Conservation (phyloP, 2,888 invertebrate species). For the Exocentrus adspersus region DNA sequence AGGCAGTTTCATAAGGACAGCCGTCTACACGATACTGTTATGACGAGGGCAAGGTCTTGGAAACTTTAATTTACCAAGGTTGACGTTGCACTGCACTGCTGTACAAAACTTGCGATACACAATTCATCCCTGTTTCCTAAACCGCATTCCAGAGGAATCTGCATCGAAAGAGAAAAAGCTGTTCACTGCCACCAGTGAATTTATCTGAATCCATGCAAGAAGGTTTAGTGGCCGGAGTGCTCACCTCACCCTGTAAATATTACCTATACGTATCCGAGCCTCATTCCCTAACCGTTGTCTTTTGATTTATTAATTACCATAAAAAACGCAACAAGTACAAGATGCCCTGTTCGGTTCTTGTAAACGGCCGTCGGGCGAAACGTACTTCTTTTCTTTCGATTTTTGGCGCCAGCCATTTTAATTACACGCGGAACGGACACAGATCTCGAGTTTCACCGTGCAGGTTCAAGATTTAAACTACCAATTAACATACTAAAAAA, state of each 20-base stretch:
- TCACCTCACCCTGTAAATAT: not conserved
- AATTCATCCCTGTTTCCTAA: slow-evolving; percentile 15
- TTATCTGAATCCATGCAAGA: too few species aligned
- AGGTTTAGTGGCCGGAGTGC: too few species aligned
- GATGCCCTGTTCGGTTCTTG: slow-evolving; percentile 7
- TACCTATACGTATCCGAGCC: not conserved
- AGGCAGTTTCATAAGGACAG: not conserved
- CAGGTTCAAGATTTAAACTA: slow-evolving; percentile 16
- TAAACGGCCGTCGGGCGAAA: slow-evolving; percentile 6
- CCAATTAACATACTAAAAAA: slow-evolving; percentile 29
- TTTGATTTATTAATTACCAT: slow-evolving; percentile 24
- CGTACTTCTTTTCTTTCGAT: slow-evolving; percentile 34
- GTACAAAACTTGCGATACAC: slow-evolving; percentile 8
- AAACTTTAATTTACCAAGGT: not conserved
- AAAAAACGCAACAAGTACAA: slow-evolving; percentile 20
- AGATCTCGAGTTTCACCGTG: slow-evolving; percentile 32
- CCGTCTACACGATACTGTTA: not conserved
- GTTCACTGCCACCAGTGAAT: too few species aligned
- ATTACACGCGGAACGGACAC: slow-evolving; percentile 29
- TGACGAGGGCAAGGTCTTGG: not conserved
- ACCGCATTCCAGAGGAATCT: slow-evolving; percentile 15
- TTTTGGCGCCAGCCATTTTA: slow-evolving; percentile 40
- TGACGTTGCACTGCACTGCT: not conserved
- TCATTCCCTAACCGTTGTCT: slow-evolving; percentile 9
- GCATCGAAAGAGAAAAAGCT: slow-evolving; percentile 15